Evolutionary conservation across 2,797 vertebrate species (phyloP).

Genomic region (Spinus pinus): DNA sequence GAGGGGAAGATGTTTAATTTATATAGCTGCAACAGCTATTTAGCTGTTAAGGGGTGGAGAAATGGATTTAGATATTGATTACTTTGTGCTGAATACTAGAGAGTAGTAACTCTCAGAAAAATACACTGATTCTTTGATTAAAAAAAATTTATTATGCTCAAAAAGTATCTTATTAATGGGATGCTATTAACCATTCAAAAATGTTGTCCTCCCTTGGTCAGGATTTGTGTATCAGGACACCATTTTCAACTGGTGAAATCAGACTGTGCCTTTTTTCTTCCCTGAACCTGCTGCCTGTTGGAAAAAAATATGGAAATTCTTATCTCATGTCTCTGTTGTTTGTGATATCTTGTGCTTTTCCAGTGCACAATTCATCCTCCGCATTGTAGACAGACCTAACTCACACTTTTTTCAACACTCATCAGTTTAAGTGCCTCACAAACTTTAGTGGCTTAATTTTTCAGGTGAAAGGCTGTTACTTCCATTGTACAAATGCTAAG

Average conservation of each 20-base stretch:
- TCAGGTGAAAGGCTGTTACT: neutral
- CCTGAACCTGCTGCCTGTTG: neutral
- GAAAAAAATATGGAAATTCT: neutral
- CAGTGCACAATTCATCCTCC: neutral
- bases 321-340: neutral
- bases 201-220: neutral
- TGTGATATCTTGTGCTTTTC: neutral
- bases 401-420: neutral
- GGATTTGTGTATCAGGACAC: neutral
- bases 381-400: neutral
- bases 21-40: neutral
- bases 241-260: neutral
- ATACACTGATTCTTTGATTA: neutral
- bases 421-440: neutral
- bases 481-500: neutral
- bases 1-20: neutral
- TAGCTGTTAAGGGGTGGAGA: neutral
- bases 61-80: neutral
- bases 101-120: neutral
- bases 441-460: constrained; percentile 1
- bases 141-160: neutral
- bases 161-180: neutral
- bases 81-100: neutral
- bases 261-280: neutral
- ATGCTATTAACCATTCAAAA: neutral